A percentile compares a stretch with the other conserved stretches of the same genome.
Conservation (phyloP, 2,797 vertebrate genomes). For the Etheostoma perlongum region DNA sequence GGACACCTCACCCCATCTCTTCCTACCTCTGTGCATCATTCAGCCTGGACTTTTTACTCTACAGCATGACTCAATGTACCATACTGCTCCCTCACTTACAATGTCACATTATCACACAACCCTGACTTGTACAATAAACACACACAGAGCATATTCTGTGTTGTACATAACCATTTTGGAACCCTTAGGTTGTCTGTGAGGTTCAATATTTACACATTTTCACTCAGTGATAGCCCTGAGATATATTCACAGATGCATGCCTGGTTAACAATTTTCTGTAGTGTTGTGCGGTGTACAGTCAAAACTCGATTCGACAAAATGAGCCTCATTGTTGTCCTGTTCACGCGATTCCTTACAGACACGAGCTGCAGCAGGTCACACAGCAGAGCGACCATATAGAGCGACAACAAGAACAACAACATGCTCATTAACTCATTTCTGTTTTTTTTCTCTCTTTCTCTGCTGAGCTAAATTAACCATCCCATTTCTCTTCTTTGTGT, state of each 20-base stretch:
- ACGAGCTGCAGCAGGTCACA: slow-evolving; percentile 67
- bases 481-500: slow-evolving; percentile 81
- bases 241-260: slow-evolving; percentile 13
- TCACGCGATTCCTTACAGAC: slow-evolving; percentile 45
- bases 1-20: slow-evolving; percentile 66
- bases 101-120: background rate
- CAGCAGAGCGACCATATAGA: slow-evolving; percentile 57
- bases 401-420: slow-evolving; percentile 62
- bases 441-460: slow-evolving; percentile 48
- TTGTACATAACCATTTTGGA: background rate
- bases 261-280: slow-evolving; percentile 21
- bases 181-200: background rate
- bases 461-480: slow-evolving; percentile 78
- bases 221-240: background rate
- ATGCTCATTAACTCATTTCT: slow-evolving; percentile 78
- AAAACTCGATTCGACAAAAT: slow-evolving; percentile 37
- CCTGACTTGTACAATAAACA: background rate
- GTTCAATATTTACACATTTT: slow-evolving; percentile 25
- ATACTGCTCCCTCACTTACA: slow-evolving; percentile 13
- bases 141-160: background rate
- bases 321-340: slow-evolving; percentile 28
- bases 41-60: slow-evolving; percentile 39
- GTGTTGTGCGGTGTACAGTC: slow-evolving; percentile 38
- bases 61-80: slow-evolving; percentile 28
- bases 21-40: slow-evolving; percentile 55